These are phyloP conservation scores for Allobates femoralis DNA, from an alignment of 2,797 vertebrate genomes.

Conservation along the genomic window DNA sequence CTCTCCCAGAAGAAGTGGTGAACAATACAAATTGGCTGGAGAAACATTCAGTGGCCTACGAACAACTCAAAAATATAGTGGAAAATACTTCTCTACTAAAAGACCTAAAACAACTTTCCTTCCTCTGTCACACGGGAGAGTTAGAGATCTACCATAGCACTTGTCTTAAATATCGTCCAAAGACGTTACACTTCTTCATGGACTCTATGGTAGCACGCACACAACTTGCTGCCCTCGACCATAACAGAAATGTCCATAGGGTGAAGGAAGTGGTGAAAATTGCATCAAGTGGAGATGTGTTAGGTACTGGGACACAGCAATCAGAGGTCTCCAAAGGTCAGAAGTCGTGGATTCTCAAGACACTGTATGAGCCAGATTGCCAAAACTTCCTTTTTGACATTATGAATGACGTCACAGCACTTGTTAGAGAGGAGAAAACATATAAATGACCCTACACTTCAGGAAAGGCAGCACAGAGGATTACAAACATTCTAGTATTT, in stretches of 20 bases:
- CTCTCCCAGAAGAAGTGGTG: neutral
- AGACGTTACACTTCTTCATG: neutral
- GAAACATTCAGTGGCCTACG: neutral
- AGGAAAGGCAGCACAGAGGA: neutral
- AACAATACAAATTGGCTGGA: neutral
- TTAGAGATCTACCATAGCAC: neutral
- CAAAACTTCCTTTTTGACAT: slow-evolving; percentile 9
- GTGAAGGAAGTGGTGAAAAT: neutral
- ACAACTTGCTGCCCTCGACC: neutral
- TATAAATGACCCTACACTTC: neutral
- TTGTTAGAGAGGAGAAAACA: neutral
- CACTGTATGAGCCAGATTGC: neutral
- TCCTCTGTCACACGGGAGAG: neutral
- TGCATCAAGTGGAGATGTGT: neutral
- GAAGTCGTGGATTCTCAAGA: neutral
- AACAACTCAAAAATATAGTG: neutral
- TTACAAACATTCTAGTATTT: too few relatives aligned
- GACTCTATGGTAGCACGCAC: neutral
- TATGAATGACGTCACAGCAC: neutral
- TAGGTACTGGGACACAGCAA: neutral
- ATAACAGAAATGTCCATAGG: neutral
- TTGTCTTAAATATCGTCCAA: neutral
- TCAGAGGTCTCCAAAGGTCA: neutral
- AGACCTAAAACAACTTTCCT: neutral
- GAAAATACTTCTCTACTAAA: neutral